Conservation (phyloP, 2,888 invertebrate genomes). For the Cosmorhoe ocellata region DNA sequence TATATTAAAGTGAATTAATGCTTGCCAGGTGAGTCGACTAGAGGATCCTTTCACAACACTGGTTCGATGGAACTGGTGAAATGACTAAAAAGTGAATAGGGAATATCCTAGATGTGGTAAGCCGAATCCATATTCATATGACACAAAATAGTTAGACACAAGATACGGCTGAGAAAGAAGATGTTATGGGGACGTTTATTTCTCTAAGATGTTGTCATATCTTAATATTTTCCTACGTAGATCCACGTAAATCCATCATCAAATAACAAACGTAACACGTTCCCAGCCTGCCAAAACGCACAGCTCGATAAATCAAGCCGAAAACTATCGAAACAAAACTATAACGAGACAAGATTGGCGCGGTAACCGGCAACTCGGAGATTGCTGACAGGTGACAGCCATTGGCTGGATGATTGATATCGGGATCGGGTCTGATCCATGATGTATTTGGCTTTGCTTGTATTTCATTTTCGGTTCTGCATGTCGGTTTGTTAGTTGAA, state of each 20-base stretch:
- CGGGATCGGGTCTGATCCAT: slow-evolving; percentile 29
- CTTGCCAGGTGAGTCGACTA: too few species aligned
- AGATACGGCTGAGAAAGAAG: too few species aligned
- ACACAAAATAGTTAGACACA: too few species aligned
- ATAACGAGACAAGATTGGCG: slow-evolving; percentile 21
- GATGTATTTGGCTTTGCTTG: slow-evolving; percentile 6
- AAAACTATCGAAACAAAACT: slow-evolving; percentile 19
- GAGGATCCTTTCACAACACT: too few species aligned
- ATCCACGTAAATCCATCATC: not conserved
- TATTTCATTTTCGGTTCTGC: not conserved
- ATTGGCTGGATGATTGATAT: slow-evolving; percentile 58
- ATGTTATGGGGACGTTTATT: too few species aligned
- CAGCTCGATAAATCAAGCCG: slow-evolving; percentile 10
- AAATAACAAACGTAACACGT: not conserved
- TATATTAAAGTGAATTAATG: too few species aligned
- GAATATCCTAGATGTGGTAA: too few species aligned
- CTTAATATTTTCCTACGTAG: too few species aligned
- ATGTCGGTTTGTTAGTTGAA: not conserved
- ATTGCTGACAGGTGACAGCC: slow-evolving; percentile 50
- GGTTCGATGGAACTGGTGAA: too few species aligned
- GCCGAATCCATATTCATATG: too few species aligned
- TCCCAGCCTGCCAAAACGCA: not conserved
- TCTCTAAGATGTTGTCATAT: too few species aligned
- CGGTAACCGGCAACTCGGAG: slow-evolving; percentile 18
- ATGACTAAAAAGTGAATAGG: too few species aligned